phyloP scores from a whole-genome alignment of 64 coral and sea anemone genomes.

The Porites lutea region DNA sequence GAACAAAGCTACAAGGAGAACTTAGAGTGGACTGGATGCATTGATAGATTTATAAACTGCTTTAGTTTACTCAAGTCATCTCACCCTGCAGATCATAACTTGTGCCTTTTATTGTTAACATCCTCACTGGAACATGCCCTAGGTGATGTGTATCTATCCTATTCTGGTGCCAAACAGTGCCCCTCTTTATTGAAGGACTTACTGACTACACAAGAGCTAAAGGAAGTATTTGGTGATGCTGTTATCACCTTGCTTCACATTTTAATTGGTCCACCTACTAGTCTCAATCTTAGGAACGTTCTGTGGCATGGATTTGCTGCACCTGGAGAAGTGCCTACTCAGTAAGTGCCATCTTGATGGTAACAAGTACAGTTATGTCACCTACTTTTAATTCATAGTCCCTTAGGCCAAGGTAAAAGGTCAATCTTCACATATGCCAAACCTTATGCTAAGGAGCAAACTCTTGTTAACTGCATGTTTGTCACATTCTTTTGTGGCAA shows the following conservation, averaged over 20 bases:
- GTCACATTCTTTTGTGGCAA: no score
- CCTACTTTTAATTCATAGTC: neutral
- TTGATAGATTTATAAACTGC: constrained; percentile 53
- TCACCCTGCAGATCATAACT: constrained; percentile 41
- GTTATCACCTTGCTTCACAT: constrained; percentile 58
- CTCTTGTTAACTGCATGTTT: no score
- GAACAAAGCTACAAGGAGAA: constrained; percentile 35
- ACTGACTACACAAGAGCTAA: constrained; percentile 56
- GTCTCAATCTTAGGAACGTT: constrained; percentile 94
- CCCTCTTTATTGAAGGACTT: constrained; percentile 85
- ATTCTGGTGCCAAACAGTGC: constrained; percentile 37
- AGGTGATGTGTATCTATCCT: constrained; percentile 79
- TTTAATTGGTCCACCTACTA: constrained; percentile 78
- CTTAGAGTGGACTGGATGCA: constrained; percentile 72
- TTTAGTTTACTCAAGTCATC: constrained; percentile 65
- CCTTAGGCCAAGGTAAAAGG: no score
- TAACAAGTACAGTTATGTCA: neutral
- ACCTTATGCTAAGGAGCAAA: no score
- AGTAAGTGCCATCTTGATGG: constrained; percentile 62
- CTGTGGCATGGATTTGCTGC: constrained; percentile 95
- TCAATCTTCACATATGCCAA: no score
- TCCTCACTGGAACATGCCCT: constrained; percentile 81
- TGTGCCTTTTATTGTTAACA: constrained; percentile 73
- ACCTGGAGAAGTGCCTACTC: constrained; percentile 61
- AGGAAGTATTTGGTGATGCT: constrained; percentile 60